Evolutionary conservation across 1,140 invertebrate genomes (phyloP), one percentile per base, ranked within the genome.

Genomic region (Vollenhovia emeryi): DNA sequence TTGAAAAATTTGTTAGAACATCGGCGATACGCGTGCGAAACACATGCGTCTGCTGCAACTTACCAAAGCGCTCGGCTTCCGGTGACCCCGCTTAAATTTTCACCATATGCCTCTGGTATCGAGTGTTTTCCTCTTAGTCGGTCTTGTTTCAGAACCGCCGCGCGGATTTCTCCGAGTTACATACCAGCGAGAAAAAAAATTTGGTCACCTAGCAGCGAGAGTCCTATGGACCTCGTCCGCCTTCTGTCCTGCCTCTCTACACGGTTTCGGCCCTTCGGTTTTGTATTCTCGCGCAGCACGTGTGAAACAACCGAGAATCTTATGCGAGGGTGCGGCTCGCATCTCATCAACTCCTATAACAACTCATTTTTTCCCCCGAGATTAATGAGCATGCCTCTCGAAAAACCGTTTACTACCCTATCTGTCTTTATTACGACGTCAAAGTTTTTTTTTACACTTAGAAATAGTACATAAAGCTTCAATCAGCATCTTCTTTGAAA

Each of bases 301-400:
- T 82, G 78, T 82, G 66, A 71, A 27, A 82, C 66, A 82, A 82
- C 24, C 52, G 64, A 57, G 11, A 40, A 57, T 55, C 78, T 55
- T 55, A 24, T 30, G 50, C 21, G 48, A 80, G 62, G 76, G 64
- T 57, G 36, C 64, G 64, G 5, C 33, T 57, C 24, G 62, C 36
- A 40, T 71, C 50, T 69, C 78, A 71, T 71, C 50, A 57, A 27
- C 33, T 82, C 50, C 57, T 71, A n/a, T 57, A 71, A 45, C 78
- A 57, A 57, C 66, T n/a, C 40, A 57, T 57, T 82, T 82, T 52
- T 30, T 30, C 33, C 15, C 24, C 15, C 24, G 13, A 30, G n/a
- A 82, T 71, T 57, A 69, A 82, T 68, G 36, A 71, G 36, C 66
- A 4, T 43, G 27, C 36, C 52, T 55, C 36, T 80, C 24, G 18